Conservation (phyloP, 2,888 invertebrate species). For the Dinocampus coccinellae region DNA sequence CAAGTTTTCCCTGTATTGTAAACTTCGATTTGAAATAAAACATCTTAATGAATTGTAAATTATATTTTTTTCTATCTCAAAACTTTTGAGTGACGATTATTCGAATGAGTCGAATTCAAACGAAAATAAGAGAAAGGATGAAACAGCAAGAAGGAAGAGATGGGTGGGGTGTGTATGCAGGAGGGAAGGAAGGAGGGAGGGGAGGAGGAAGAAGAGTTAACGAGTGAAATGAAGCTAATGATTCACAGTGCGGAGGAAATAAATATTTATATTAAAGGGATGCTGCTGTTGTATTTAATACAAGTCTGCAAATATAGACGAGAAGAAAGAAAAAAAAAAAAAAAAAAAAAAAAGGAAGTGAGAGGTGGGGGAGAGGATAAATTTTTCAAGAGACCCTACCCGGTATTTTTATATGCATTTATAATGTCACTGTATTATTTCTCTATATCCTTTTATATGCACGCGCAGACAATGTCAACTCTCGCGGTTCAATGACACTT, state of each 20-base stretch:
- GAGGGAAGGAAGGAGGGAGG: too few species aligned
- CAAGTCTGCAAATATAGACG: neutral
- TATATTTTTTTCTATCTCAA: constrained; percentile 23
- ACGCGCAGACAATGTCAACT: constrained; percentile 18
- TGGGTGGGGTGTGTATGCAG: too few species aligned
- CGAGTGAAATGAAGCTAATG: too few species aligned
- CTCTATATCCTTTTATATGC: constrained; percentile 7
- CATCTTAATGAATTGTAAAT: constrained; percentile 19
- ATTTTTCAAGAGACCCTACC: neutral
- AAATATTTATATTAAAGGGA: constrained; percentile 35
- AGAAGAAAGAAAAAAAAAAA: neutral
- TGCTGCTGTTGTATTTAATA: too few species aligned
- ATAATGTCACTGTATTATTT: constrained; percentile 2
- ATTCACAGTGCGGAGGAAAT: constrained; percentile 31
- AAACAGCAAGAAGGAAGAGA: too few species aligned
- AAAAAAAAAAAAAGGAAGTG: too few species aligned
- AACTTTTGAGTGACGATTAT: constrained; percentile 32
- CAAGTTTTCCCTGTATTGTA: neutral
- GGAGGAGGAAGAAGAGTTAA: too few species aligned
- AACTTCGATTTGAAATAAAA: neutral
- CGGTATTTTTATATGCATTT: neutral
- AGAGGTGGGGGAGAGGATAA: too few species aligned
- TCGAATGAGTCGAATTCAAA: constrained; percentile 3
- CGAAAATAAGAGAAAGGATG: too few species aligned
- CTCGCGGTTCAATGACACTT: constrained; percentile 20